Evolutionary conservation across 2,797 vertebrate genomes (phyloP), one percentile per base, ranked within the genome.

Genomic region (Onychomys leucogaster): DNA sequence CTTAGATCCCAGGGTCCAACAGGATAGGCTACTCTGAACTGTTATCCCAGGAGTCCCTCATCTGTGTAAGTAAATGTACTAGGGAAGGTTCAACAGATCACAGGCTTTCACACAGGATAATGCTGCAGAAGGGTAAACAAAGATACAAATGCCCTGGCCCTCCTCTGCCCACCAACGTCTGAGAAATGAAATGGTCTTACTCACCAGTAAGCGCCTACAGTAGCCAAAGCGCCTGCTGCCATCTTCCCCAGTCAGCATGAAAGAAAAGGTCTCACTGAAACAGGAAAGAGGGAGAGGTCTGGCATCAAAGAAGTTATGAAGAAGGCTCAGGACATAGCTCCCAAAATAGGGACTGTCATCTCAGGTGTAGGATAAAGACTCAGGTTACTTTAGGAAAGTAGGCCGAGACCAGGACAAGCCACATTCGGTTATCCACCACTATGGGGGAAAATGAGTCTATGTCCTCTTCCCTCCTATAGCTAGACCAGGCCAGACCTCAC

Each of bases 211-310:
- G 97, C 99, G 99, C 97, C 99, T 99, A 98, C 99, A 99, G 98
- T 99, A 99, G 78, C 99, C 99, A 85, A 99, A 99, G 96, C 99
- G 98, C 95, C 99, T 99, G 98, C 99, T 99, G 96, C 99, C 99
- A 32, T 99, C 99, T 98, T 99, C 99, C 95, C 99, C 99, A 57
- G 99, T 99, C 98, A 99, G 98, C 99, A 99, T 99, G 98, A 99
- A 99, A 97, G 99, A 99, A 98, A 99, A 99, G 77, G 99, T 99
- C 98, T 99, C 99, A 95, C 99, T 99, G 98, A 32, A 98, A 98
- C 61, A 98, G 95, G 98, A 32, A 97, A 98, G 67, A 98, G 94
- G 98, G 87, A 98, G 76, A 95, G 93, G 52, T 75, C 76, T 96
- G 77, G 43, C 49, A 55, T 97, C 84, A 97, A 86, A 80, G 43